Evolutionary conservation across 2,888 invertebrate species (phyloP), one percentile per base, ranked within the genome.

Genomic region (Aphidius colemani): DNA sequence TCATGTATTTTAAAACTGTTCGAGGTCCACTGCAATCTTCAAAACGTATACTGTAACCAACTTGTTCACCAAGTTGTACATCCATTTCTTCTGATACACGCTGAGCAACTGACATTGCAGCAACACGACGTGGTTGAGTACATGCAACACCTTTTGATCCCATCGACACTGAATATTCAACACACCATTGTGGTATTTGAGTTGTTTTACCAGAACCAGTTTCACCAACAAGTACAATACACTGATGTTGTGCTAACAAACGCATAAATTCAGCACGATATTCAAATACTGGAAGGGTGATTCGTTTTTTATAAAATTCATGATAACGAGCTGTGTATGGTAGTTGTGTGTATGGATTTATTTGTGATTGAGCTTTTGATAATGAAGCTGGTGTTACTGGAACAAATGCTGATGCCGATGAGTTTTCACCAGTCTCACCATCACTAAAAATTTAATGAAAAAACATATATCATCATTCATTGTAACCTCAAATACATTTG

Each of bases 181-280:
- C 91, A 78, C 93, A 93, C 95, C 96, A 96, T 84, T 96, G 99
- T 1, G 99, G 99, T 75, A 99, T 99, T 85, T 98, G 99, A 9
- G 99, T 99, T 0, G 99, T 99, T 85, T 99, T 99, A 0, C 99
- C 99, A 2, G 97, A 98, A n/a, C 99, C 99, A 0, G 98, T 99
- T 82, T 99, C 99, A 73, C 99, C 99, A 5, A 99, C 99, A 0
- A 99, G 85, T 2, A 98, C 97, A 40, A 98, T 94, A 69, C 94
- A 94, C 78, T 98, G 98, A 83, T 98, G 92, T 62, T 93, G 92
- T 69, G 90, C 90, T n/a, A 99, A 85, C 48, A 96, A 86, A 73
- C 96, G 89, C 91, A 96, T 94, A 82, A 99, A 99, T 83, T 98
- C 96, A 1, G 92, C 89, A 75, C 94, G 91, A 84, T 99, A 98